Evolutionary conservation across 2,888 invertebrate species (phyloP).

Genomic region (Exephanes ischioxanthus): DNA sequence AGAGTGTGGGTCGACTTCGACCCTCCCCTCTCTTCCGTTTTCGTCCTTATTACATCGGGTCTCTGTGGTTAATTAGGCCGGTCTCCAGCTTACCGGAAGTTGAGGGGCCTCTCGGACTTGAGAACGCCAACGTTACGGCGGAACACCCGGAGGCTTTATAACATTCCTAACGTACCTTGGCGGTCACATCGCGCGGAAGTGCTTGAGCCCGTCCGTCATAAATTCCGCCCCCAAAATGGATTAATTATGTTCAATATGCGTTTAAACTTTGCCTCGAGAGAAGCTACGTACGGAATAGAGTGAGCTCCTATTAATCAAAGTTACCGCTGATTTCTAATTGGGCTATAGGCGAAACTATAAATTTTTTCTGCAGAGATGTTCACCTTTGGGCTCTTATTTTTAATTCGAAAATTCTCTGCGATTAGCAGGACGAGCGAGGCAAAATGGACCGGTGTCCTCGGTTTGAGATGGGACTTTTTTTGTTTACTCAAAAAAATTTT

Average conservation of each 20-base stretch:
- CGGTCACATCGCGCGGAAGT: constrained; percentile 44
- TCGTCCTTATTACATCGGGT: constrained; percentile 61
- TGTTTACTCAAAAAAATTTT: too few relatives aligned
- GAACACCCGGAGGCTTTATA: constrained; percentile 37
- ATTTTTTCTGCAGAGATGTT: background rate
- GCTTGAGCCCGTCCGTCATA: constrained; percentile 33
- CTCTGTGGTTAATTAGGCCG: constrained; percentile 68
- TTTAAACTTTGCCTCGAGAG: constrained; percentile 21
- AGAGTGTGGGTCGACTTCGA: constrained; percentile 55
- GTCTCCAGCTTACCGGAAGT: constrained; percentile 56
- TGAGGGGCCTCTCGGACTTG: constrained; percentile 50
- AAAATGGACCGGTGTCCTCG: background rate
- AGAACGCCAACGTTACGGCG: constrained; percentile 28
- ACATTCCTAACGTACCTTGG: constrained; percentile 54
- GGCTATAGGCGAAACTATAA: background rate
- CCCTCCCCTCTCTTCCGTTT: constrained; percentile 35
- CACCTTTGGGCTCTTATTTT: background rate
- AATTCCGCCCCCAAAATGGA: constrained; percentile 52
- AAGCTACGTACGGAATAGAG: background rate
- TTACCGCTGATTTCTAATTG: background rate
- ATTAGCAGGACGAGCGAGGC: background rate
- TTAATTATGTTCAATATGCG: constrained; percentile 56
- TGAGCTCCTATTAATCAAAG: background rate
- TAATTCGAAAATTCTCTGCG: background rate
- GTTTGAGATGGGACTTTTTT: background rate